phyloP scores from a whole-genome alignment of 1,140 invertebrate species.

The Pseudachorutes palmiensis region DNA sequence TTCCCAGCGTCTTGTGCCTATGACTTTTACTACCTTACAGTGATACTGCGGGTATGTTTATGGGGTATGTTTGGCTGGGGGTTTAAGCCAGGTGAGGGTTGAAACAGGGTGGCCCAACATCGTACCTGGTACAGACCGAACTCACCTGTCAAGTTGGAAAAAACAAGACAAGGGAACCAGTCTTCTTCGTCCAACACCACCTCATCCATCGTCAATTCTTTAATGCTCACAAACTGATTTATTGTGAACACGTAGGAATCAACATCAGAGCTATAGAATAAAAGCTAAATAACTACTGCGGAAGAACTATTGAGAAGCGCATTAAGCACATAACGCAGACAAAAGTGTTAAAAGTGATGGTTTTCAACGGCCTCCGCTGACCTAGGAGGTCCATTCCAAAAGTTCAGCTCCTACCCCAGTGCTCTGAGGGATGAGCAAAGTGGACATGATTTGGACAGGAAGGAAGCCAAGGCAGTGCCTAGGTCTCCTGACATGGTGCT shows the following conservation, averaged over 20 bases:
- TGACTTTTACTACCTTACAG: not conserved
- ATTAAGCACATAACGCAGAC: not conserved
- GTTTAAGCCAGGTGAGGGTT: not conserved
- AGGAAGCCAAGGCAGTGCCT: not conserved
- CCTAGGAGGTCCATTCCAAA: not conserved
- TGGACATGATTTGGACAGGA: not conserved
- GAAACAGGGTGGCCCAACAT: not conserved
- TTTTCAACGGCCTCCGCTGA: not conserved
- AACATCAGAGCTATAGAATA: not conserved
- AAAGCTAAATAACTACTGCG: too few relatives aligned
- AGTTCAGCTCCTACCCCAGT: not conserved
- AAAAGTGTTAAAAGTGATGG: not conserved
- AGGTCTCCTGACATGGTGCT: not conserved
- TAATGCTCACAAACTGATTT: not conserved
- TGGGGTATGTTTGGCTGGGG: not conserved
- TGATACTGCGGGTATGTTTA: not conserved
- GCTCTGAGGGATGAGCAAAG: not conserved
- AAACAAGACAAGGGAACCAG: not conserved
- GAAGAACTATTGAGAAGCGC: not conserved
- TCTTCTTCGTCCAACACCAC: not conserved
- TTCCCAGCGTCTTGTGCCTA: not conserved
- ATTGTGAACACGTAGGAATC: not conserved
- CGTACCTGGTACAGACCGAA: slow-evolving; percentile 4
- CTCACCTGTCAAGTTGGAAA: slow-evolving; percentile 6
- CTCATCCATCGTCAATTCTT: not conserved